A percentile compares a stretch with the other conserved stretches of the same genome.
Conservation (phyloP, 1,140 invertebrate species). For the Pseudomyrmex cubaensis region DNA sequence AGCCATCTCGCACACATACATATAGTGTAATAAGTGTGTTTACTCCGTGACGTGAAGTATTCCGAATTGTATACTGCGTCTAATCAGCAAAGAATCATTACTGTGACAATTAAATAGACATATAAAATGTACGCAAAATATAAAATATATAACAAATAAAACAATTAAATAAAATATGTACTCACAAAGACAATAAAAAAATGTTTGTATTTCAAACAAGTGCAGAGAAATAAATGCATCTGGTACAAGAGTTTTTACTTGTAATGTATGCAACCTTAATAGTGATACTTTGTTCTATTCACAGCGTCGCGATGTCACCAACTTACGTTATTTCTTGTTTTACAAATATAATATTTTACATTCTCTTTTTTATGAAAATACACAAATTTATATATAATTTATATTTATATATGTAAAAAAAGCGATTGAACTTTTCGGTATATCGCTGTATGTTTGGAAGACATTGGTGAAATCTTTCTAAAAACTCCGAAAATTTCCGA, state of each 20-base stretch:
- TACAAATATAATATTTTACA: neutral
- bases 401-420: neutral
- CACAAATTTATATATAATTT: neutral
- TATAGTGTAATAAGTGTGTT: too few relatives aligned
- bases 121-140: too few relatives aligned
- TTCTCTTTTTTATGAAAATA: neutral
- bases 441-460: conserved; percentile 4
- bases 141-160: too few relatives aligned
- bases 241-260: conserved; percentile 37
- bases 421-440: conserved; percentile 5
- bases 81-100: too few relatives aligned
- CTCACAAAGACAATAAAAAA: conserved; percentile 19
- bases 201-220: conserved; percentile 53
- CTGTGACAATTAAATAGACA: too few relatives aligned
- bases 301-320: neutral
- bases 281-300: conserved; percentile 7
- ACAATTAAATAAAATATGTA: neutral
- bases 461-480: neutral
- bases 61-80: too few relatives aligned
- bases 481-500: too few relatives aligned
- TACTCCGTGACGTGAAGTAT: too few relatives aligned
- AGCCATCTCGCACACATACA: too few relatives aligned
- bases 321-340: neutral
- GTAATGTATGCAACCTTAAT: conserved; percentile 12
- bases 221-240: conserved; percentile 26